Percentiles rank a stretch among this genome's conserved stretches.
These are phyloP conservation scores for Uropetala carovei DNA, from an alignment of 2,888 invertebrate species.

Conservation along the genomic window DNA sequence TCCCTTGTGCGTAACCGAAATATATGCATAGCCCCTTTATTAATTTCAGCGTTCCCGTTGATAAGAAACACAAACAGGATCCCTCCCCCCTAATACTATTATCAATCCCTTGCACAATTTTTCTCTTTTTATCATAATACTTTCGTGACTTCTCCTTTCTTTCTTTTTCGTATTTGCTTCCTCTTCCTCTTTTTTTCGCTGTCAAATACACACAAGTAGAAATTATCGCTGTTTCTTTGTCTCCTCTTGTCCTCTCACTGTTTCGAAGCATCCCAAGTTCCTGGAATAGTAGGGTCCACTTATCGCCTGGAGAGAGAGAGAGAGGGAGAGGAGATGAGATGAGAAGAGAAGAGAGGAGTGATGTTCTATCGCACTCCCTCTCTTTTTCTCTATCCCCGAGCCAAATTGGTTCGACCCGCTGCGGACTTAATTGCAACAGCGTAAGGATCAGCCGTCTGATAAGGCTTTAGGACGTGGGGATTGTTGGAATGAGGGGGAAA, in stretches of 20 bases:
- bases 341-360: too few relatives aligned
- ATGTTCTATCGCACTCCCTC: neutral
- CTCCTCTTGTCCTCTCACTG: neutral
- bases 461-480: slow-evolving; percentile 3
- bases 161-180: neutral
- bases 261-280: slow-evolving; percentile 13
- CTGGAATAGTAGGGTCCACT: slow-evolving; percentile 4
- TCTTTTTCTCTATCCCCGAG: slow-evolving; percentile 41
- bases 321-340: too few relatives aligned
- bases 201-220: too few relatives aligned
- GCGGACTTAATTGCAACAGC: slow-evolving; percentile 59
- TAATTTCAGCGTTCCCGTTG: too few relatives aligned
- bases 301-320: neutral
- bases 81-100: neutral
- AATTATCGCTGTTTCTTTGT: neutral
- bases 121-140: neutral
- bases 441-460: slow-evolving; percentile 40
- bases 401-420: slow-evolving; percentile 62
- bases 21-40: too few relatives aligned
- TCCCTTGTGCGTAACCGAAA: too few relatives aligned
- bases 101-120: neutral
- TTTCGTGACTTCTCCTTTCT: neutral
- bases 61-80: too few relatives aligned
- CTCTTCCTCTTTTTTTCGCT: neutral
- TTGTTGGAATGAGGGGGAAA: neutral